Base-by-base conservation (phyloP, 2,888 invertebrate species). In the Trichopoda pennipes region DNA sequence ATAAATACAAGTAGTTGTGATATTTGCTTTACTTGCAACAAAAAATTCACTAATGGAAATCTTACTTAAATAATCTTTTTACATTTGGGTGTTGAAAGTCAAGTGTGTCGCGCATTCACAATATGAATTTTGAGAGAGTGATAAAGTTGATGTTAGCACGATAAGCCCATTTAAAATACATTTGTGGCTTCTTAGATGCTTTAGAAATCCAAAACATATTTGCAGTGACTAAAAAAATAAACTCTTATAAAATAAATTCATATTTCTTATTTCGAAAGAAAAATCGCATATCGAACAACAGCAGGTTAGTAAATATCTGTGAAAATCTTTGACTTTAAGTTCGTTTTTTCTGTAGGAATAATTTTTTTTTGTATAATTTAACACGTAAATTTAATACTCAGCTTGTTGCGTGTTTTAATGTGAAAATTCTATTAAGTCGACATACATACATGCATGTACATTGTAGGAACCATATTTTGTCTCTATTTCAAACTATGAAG, bases 91-190 rank as follows among this genome's bases (percentile, higher is more conserved):
- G 82, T 79, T 79, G 82, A 81, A 81, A 81, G 64, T 81, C 81
- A 78, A 78, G 74, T 81, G 81, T 83, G 83, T 80, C 74, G 77
- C 80, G 55, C 64, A 77, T 53, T 83, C 68, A 69, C 73, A 66
- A 64, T 79, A 72, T 60, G 82, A 75, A 72, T 78, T 69, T 79
- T 68, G 49, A 70, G 64, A 72, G 79, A 76, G 75, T 80, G 88
- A 88, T 89, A 88, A 89, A 89, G 86, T 86, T 87, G 88, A 89
- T 89, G 84, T 85, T 85, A 74, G 85, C 88, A 88, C 88, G 89
- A 89, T 89, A 88, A 89, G 86, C 74, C 85, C 87, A 89, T 88
- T 89, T 87, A 87, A 88, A 87, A 89, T 88, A 86, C 89, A 89
- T 88, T 87, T 87, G 9, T 56, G 49, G 64, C 21, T 70, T 51